Base-by-base conservation (phyloP, 2,797 vertebrate species). In the Harpagifer antarcticus region DNA sequence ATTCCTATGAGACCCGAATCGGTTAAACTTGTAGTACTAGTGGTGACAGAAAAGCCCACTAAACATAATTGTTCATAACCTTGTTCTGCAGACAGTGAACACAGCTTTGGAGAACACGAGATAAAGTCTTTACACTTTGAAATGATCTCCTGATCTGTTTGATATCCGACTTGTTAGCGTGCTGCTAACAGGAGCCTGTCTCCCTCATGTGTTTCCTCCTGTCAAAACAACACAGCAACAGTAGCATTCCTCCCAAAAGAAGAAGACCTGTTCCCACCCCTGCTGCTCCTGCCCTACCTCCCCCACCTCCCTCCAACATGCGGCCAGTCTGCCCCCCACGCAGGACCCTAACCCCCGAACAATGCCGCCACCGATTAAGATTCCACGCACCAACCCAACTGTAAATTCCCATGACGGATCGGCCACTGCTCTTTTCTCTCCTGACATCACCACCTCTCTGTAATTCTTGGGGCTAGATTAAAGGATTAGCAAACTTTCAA, bases 391-490 rank as follows among this genome's bases (percentile, higher is more conserved):
- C 94, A 94, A 94, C 74, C 89, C 92, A 83, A 93, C 94, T 95
- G 94, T 94, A 94, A 95, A 95, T 85, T 94, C 92, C 92, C 94
- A 94, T 94, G 92, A 94, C 84, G 86, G 90, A 87, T 88, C 74
- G 85, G 80, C 87, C 87, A 27, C 74, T 74, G 85, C 87, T 90
- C 87, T 92, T 92, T 93, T 92, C 91, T 92, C 87, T 90, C 91
- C 90, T 93, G 92, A 93, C 93, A 93, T 94, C 93, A 93, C 91
- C 88, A 86, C 88, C 89, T 87, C 89, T 78, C 89, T 92, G 89
- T 87, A 76, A 91, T 91, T 92, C 91, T 86, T 92, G 88, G 75
- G 79, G 40, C 44, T 84, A 91, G 93, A 93, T 93, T 94, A 94
- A 90, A 89, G 90, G 93, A 94, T 93, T 94, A 94, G 65, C 76